Base-by-base conservation (phyloP, 2,797 vertebrate genomes). In the Catharus ustulatus region DNA sequence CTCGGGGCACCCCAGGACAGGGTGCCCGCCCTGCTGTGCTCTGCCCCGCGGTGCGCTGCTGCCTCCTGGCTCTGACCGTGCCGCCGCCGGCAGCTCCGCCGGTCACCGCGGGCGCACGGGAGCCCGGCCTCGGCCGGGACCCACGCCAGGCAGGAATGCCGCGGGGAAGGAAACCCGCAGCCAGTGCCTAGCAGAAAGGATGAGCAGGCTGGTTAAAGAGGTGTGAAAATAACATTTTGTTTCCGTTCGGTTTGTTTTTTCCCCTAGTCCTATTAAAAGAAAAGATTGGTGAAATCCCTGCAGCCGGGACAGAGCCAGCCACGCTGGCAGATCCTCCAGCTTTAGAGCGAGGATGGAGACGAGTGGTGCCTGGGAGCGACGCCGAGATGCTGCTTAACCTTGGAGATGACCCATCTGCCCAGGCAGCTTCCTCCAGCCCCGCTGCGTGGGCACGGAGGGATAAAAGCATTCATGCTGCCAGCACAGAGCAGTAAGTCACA, bases 201-300 rank as follows among this genome's bases (percentile, higher is more conserved):
- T 84, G 69, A 93, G 49, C 69, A 6, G 54, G 77, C 58, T 89
- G 69, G 49, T 58, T 89, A 90, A 87, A 94, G 91, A 92, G 71
- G 71, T 93, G 94, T 92, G 94, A 96, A 94, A 94, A 89, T 27
- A 89, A 81, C 84, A 52, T 93, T 96, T 84, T 92, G 71, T 52
- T 93, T 89, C 54, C 6, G 5, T 54, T 67, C 8, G n/a, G 6
- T 69, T 87, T 59, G 17, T 3, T 75, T 64, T 75, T 30, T 16
- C 0, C 24, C 32, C 32, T 32, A 73, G 74, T 68, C 51, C 51
- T 89, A 46, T 89, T 90, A 90, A 78, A 92, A 87, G 54, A 91
- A 89, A 58, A 38, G 58, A 81, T 26, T 30, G 84, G 94, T 48
- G 71, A 93, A 87, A 87, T 94, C 87, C 91, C 87, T 1, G 19